These are phyloP conservation scores for Varanus komodoensis DNA, from an alignment of 2,113 vertebrate species.

Conservation along the genomic window DNA sequence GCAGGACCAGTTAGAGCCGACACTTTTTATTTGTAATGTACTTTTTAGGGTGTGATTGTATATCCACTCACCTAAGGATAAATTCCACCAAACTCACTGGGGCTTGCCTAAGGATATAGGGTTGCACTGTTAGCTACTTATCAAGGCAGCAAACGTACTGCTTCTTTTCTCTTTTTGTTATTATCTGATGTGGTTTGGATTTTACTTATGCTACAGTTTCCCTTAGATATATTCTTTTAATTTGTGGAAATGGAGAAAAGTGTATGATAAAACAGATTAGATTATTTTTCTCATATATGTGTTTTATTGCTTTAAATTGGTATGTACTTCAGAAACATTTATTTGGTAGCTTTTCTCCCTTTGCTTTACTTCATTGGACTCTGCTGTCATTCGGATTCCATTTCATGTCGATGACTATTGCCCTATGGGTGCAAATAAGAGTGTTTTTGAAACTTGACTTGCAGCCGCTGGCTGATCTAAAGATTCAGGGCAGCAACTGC, in stretches of 20 bases:
- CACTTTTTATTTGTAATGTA: background rate
- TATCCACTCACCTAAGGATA: background rate
- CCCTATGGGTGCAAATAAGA: background rate
- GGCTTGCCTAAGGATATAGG: background rate
- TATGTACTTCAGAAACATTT: too few species aligned
- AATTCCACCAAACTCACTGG: background rate
- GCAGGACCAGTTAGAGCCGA: background rate
- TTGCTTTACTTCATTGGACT: background rate
- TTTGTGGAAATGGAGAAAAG: background rate
- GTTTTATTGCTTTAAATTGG: background rate
- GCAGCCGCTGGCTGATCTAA: background rate
- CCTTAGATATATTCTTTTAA: background rate
- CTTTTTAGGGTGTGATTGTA: background rate
- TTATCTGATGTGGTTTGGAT: too few species aligned
- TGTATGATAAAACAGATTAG: background rate
- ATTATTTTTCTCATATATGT: background rate
- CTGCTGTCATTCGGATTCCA: background rate
- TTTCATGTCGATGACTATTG: background rate
- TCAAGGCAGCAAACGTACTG: background rate
- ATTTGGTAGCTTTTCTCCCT: background rate
- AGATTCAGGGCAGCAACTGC: constrained; percentile 17
- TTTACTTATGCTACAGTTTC: too few species aligned
- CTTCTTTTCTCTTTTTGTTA: background rate
- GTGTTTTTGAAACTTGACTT: background rate
- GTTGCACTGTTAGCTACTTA: background rate